Base-by-base conservation (phyloP, 2,888 invertebrate genomes). In the Capitulum mitella region DNA sequence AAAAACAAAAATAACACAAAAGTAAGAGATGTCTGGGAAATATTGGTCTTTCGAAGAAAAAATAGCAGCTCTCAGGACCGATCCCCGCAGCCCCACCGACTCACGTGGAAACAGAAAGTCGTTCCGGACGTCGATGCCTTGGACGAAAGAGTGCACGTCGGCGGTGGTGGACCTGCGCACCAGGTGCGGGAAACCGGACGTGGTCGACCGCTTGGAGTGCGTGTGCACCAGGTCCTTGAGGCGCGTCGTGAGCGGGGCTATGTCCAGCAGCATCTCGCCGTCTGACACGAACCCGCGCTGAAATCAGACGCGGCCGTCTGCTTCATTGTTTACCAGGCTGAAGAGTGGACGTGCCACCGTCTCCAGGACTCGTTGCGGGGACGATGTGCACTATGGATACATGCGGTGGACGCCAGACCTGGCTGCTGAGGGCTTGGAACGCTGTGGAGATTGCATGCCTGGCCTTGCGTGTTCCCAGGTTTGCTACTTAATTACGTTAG, bases 251-350 rank as follows among this genome's bases (percentile, higher is more conserved):
- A 64, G 64, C 16, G 64, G 64, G 0, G 64, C 64, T 16, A 64
- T 64, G 34, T 64, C 64, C 16, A 64, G 14, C 64, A 64, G 32
- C 34, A 64, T 34, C 1, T 64, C 64, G 5, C 64, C 64, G 64
- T 64, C 64, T 12, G 64, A 64, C 14, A 64, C 34, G 19, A 64
- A 64, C 32, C 64, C 64, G 32, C 64, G 64, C 64, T 64, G 64
- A 8, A 64, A 34, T 14, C 14, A 26, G 34, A 64, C 16, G 22
- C 3, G 51, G 3, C 16, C 6, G 16, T 3, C 22, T 19, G 12
- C 22, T 3, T 19, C 3, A 8, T 14, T 19, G 51, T 8, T 19
- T 19, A 3, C 19, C 19, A 51, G 8, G 51, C 22, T 19, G 16
- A 3, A 8, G 16, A 19, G 12, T 14, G 51, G 16, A 22, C 12